Conservation (phyloP, 2,888 invertebrate genomes). For the Eristalis pertinax region DNA sequence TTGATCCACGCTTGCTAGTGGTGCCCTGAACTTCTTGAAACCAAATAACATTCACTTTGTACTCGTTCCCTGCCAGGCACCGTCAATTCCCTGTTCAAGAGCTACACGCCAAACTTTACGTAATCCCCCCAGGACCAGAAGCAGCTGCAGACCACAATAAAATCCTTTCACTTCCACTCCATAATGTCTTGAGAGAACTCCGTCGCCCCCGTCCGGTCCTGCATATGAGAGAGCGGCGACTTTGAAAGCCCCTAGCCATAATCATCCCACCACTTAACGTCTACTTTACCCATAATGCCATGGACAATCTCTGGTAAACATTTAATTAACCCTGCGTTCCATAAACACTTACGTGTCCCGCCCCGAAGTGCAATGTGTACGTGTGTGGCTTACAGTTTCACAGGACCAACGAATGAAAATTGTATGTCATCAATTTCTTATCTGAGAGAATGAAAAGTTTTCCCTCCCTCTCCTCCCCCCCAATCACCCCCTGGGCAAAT, state of each 20-base stretch:
- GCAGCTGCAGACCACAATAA: background rate
- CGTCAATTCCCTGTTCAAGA: background rate
- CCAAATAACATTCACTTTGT: background rate
- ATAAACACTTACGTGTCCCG: slow-evolving; percentile 51
- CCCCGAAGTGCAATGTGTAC: slow-evolving; percentile 13
- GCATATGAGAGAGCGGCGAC: background rate
- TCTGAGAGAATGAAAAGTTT: slow-evolving; percentile 56
- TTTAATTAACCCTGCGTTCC: slow-evolving; percentile 62
- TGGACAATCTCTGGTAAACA: slow-evolving; percentile 32
- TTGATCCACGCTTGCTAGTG: background rate
- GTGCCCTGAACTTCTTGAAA: background rate
- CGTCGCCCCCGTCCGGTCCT: background rate
- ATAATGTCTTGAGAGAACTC: background rate
- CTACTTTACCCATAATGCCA: slow-evolving; percentile 1
- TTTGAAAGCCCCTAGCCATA: slow-evolving; percentile 15
- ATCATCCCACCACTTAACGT: slow-evolving; percentile 53
- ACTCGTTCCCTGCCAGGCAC: background rate
- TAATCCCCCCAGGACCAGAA: slow-evolving; percentile 1
- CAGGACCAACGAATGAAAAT: slow-evolving; percentile 61
- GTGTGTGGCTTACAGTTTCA: background rate
- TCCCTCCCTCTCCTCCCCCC: background rate
- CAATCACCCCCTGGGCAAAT: background rate
- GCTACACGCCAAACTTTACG: background rate
- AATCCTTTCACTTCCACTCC: background rate
- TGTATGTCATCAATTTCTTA: slow-evolving; percentile 68